Evolutionary conservation across 2,113 vertebrate species (phyloP), one percentile per base, ranked within the genome.

Genomic region (Neoarius graeffei): DNA sequence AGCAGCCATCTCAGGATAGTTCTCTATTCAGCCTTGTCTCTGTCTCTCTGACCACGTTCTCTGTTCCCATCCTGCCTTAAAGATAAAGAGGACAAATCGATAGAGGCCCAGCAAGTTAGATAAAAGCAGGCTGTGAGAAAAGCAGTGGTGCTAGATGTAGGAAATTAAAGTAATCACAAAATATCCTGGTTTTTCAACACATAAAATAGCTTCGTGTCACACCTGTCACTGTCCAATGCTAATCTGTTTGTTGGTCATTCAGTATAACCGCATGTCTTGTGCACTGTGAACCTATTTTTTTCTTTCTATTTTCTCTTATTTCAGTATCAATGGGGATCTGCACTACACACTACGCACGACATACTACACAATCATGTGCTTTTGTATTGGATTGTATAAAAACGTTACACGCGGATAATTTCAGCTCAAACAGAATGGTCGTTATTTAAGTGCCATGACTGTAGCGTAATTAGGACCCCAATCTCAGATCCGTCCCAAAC

Each of bases 71-170:
- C 97, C 97, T 95, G 96, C 96, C 95, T 93, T 95, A 96, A 97
- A 98, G 98, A 99, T 98, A 97, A 98, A 96, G 96, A 96, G 96
- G 96, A 96, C 97, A 97, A 98, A 98, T 99, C 98, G 98, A 99
- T 99, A 98, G 94, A 93, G 91, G 96, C 96, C 96, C 97, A 97
- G 96, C 96, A 94, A 89, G 95, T 95, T 96, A 98, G 98, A 98
- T 98, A 97, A 97, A 97, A 96, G 97, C 94, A 90, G 95, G 91
- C 91, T 95, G 94, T 89, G 89, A 94, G 95, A 93, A 94, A 94
- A 95, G 95, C 93, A 94, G 96, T 94, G 94, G 88, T 89, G 94
- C 94, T 96, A 95, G 95, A 95, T 95, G 95, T 93, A 96, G 96
- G 96, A 97, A 99, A 98, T 98, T 98, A 97, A 97, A 98, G 96